Conservation (phyloP, 2,888 invertebrate genomes). For the Automeris io region DNA sequence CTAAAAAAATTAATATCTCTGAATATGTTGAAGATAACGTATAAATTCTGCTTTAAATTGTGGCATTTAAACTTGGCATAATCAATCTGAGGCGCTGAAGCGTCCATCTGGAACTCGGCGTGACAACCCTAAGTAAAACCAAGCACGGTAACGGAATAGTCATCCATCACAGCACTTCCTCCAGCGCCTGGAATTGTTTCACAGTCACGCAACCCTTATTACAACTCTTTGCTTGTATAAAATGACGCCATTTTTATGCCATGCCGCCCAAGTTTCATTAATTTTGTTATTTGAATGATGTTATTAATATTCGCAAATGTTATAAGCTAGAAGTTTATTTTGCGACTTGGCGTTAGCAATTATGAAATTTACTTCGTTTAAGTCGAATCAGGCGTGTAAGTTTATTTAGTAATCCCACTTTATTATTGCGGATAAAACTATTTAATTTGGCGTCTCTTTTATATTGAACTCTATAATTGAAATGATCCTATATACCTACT, state of each 20-base stretch:
- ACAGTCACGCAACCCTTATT: slow-evolving; percentile 31
- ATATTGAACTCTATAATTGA: no score
- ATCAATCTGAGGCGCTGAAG: background rate
- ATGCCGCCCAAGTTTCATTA: slow-evolving; percentile 15
- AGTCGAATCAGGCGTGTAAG: no score
- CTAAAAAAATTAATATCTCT: no score
- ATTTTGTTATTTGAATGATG: slow-evolving; percentile 20
- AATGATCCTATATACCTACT: no score
- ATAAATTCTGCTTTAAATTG: background rate
- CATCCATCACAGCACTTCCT: slow-evolving; percentile 25
- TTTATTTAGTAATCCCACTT: no score
- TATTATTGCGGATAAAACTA: no score
- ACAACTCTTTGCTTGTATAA: slow-evolving; percentile 23
- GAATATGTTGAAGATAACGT: no score
- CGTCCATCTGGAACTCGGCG: background rate
- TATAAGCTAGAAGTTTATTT: slow-evolving; percentile 1
- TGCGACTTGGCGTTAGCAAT: background rate
- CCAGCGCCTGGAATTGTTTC: slow-evolving; percentile 20
- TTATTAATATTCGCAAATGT: slow-evolving; percentile 8
- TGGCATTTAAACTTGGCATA: background rate
- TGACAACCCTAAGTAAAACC: slow-evolving; percentile 7
- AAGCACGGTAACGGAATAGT: slow-evolving; percentile 12
- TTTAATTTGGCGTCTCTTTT: no score
- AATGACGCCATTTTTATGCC: slow-evolving; percentile 10
- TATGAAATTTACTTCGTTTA: no score